Evolutionary conservation across 2,888 invertebrate genomes (phyloP).

Genomic region (Geotrupes spiniger): DNA sequence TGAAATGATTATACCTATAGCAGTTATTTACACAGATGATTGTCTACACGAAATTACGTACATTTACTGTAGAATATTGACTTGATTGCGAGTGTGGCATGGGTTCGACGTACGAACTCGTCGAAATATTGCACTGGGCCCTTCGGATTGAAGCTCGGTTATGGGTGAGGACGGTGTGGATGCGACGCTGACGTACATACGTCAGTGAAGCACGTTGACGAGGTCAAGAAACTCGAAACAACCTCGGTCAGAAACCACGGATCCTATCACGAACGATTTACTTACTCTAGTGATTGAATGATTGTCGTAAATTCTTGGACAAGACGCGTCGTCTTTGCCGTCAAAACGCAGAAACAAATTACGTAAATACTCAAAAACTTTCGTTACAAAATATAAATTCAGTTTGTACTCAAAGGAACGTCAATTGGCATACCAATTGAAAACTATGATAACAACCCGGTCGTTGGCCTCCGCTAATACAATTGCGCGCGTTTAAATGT

Average conservation of each 20-base stretch:
- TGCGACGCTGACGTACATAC: conserved; percentile 22
- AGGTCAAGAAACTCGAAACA: conserved; percentile 34
- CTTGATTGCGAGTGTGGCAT: conserved; percentile 41
- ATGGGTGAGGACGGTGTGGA: conserved; percentile 35
- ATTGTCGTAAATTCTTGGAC: conserved; percentile 52
- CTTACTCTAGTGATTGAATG: conserved; percentile 34
- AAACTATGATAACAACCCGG: conserved; percentile 22
- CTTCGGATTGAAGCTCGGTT: conserved; percentile 34
- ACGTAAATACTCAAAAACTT: conserved; percentile 28
- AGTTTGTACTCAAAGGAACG: conserved; percentile 45
- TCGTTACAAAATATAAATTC: conserved; percentile 34
- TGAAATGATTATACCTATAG: conserved; percentile 25
- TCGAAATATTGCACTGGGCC: conserved; percentile 40
- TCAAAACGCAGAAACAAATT: conserved; percentile 44
- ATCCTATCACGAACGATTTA: conserved; percentile 5
- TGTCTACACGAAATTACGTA: conserved; percentile 18
- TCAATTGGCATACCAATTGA: conserved; percentile 6
- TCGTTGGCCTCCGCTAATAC: conserved; percentile 9
- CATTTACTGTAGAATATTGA: conserved; percentile 36
- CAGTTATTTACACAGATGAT: conserved; percentile 21
- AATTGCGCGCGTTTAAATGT: conserved; percentile 1
- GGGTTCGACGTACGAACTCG: conserved; percentile 16
- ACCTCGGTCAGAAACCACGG: conserved; percentile 5
- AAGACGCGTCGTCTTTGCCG: conserved; percentile 43
- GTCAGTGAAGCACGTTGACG: conserved; percentile 26